Evolutionary conservation across 2,888 invertebrate species (phyloP), one percentile per base, ranked within the genome.

Genomic region (Macaria liturata): DNA sequence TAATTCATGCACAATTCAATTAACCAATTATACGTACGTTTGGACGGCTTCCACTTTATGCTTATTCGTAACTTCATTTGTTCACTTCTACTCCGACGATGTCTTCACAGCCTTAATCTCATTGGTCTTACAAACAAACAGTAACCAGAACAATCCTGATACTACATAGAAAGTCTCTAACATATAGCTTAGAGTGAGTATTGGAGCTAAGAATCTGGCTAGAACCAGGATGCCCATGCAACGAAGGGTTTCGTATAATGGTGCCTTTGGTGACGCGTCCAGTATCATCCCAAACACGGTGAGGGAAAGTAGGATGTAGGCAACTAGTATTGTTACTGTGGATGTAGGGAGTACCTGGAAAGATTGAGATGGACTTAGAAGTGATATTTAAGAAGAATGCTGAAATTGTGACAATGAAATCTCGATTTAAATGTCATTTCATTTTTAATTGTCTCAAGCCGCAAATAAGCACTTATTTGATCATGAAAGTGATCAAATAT

Each of bases 231-330:
- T 84, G 4, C 92, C 59, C 30, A 92, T 75, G 72, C 95, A 95
- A 30, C 95, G 90, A 0, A 91, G 58, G 4, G 94, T 81, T 80
- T 95, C 95, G 54, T 93, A 85, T 0, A 92, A 71, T 32, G 92
- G 91, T 0, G 93, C 94, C 66, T 92, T 88, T 0, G 92, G 89
- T 46, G 92, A 91, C 48, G 93, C 92, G 65, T 95, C 95, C 65
- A 95, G 92, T 34, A 95, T 81, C 86, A 95, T 90, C 3, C 95
- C 95, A 60, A 95, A 94, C 8, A 93, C 90, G 0, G 94, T 94
- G 20, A 95, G 80, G 0, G 95, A 93, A 8, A 90, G 91, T 34
- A 95, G 84, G 59, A 95, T 94, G 83, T 94, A 94, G 8, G 88
- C 56, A 0, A 94, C 92, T 59, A 93, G 87, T 4, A 86, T 75